phyloP scores from a whole-genome alignment of 2,888 invertebrate species.

The Drosophila nigricruria region DNA sequence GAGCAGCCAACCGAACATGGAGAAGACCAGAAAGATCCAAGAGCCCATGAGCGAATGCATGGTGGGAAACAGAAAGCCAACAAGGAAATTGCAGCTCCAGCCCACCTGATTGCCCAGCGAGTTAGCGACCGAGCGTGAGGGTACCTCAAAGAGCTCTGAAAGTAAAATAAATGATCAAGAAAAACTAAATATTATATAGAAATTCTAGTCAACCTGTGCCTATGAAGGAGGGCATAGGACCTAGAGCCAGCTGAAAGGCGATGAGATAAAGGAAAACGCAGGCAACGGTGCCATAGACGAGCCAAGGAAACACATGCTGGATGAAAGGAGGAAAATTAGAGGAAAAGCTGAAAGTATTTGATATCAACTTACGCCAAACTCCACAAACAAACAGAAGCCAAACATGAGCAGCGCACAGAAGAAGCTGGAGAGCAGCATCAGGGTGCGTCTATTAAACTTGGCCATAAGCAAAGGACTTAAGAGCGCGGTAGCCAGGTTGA shows the following conservation, averaged over 20 bases:
- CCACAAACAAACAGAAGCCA: conserved; percentile 37
- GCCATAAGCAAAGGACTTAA: conserved; percentile 55
- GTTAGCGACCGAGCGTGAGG: conserved; percentile 57
- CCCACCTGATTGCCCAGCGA: conserved; percentile 56
- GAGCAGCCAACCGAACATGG: conserved; percentile 41
- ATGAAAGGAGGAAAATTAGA: not conserved
- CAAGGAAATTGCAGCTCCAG: conserved; percentile 58
- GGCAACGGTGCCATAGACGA: conserved; percentile 41
- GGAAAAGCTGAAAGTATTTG: not conserved
- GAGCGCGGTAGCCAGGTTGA: conserved; percentile 48
- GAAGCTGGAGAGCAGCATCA: conserved; percentile 53
- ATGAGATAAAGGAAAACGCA: conserved; percentile 53
- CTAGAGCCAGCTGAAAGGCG: conserved; percentile 52
- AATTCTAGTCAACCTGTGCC: conserved; percentile 45
- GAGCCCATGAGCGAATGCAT: conserved; percentile 39
- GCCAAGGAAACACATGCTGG: conserved; percentile 40
- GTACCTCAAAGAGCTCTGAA: conserved; percentile 60
- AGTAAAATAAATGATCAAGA: conserved; percentile 35
- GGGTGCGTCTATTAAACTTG: conserved; percentile 55
- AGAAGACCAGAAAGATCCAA: conserved; percentile 54
- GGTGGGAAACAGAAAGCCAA: conserved; percentile 58
- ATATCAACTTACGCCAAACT: conserved; percentile 36
- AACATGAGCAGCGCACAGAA: conserved; percentile 51
- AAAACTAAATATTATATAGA: not conserved
- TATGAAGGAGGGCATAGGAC: conserved; percentile 58